Evolutionary conservation across 2,888 invertebrate species (phyloP), one percentile per base, ranked within the genome.

Genomic region (Muschampia plurimacula): DNA sequence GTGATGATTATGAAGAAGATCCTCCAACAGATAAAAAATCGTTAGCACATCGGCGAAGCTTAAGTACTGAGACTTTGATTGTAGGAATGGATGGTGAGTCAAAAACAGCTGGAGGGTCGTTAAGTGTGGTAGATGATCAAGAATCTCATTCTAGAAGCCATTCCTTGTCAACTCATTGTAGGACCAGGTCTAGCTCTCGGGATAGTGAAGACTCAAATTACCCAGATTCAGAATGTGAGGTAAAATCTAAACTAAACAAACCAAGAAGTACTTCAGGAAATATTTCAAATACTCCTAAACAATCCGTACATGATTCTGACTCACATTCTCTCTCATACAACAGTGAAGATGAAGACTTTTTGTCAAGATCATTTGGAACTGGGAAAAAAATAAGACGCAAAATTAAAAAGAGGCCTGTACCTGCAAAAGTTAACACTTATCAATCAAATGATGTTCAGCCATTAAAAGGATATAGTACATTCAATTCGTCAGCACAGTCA

Each of bases 331-430:
- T 90, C 32, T 92, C 93, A 5, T 91, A 90, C 76, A 83, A 90
- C 57, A 94, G 92, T 82, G 91, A 90, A 63, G 91, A 90, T 75
- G 88, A 89, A 65, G 90, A 92, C 78, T 94, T 94, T 80, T 83
- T 91, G 59, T 90, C 92, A 52, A 87, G 93, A 78, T 88, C 89
- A 60, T 93, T 85, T 82, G 89, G 86, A 22, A 87, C 90, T 67
- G 83, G 80, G 15, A 86, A 85, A 74, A 92, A 88, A 81, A 59
- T 79, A 12, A 88, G 80, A 76, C 83, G 83, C 39, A 91, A 86
- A 82, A n/a, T 83, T 3, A 91, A 86, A 76, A 90, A 83, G 77
- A 84, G 80, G 28, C 71, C 79, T 44, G 69, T 74, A 66, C 74
- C 80, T 71, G 74, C 78, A 49, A 86, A 84, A 75, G 75, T 76